Evolutionary conservation across 1,140 invertebrate genomes (phyloP), one percentile per base, ranked within the genome.

Genomic region (Aphelenchoides fujianensis): DNA sequence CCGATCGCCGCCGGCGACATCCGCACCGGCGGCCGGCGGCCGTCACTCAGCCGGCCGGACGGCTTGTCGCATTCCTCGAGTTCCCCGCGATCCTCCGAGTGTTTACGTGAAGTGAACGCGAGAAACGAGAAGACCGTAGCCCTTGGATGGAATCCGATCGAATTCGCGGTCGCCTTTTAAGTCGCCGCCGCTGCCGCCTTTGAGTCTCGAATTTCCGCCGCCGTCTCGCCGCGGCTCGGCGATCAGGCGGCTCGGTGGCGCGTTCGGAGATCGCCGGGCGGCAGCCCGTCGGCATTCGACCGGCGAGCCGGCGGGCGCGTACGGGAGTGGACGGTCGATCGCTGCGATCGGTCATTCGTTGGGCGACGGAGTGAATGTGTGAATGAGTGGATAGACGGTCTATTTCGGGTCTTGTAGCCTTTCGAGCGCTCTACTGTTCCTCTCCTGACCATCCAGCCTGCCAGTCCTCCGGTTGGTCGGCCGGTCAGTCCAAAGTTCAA

Each of bases 81-180:
- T 48, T 48, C 41, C 41, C n/a, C n/a, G n/a, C n/a, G n/a, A n/a
- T n/a, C n/a, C n/a, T n/a, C n/a, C n/a, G n/a, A n/a, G 23, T 48
- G 41, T 48, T 48, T 48, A 48, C 41, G 41, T 48, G 41, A 48
- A 48, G 23, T 48, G 41, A n/a, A n/a, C n/a, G n/a, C n/a, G n/a
- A n/a, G n/a, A n/a, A n/a, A n/a, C n/a, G n/a, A n/a, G 12, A 23
- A 48, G 41, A 48, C 41, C 41, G 41, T 48, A 48, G 23, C 41
- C 41, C 23, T 48, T 23, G 41, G 23, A n/a, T n/a, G 41, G 41
- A 48, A 48, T 48, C 41, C 41, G 41, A 48, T 48, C 41, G 23
- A 23, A 48, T 48, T 48, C 41, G 41, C 41, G 23, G 41, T n/a
- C n/a, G n/a, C n/a, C 41, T 48, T 48, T 48, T 48, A 48, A 16